Evolutionary conservation across 2,113 vertebrate genomes (phyloP).

Genomic region (Ovibos moschatus): DNA sequence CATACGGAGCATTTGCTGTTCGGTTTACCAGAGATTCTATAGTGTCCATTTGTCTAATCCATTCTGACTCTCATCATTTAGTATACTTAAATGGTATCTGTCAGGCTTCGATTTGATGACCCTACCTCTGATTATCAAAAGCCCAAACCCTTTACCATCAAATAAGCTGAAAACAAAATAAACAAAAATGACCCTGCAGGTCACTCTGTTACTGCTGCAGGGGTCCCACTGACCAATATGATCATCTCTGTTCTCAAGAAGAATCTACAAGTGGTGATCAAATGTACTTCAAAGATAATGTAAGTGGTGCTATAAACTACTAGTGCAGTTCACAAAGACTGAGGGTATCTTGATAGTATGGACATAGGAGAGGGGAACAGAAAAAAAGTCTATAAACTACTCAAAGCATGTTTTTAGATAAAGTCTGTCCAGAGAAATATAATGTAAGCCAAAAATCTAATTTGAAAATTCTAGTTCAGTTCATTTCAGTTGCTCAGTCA

Average conservation of each 20-base stretch:
- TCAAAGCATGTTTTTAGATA: background rate
- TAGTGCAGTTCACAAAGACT: accelerated
- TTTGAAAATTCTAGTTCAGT: background rate
- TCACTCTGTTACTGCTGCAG: background rate
- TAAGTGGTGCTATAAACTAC: background rate
- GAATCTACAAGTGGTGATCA: background rate
- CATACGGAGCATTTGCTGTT: background rate
- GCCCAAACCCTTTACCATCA: background rate
- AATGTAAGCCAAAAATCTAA: background rate
- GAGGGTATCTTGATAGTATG: background rate
- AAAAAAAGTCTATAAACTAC: background rate
- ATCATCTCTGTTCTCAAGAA: background rate
- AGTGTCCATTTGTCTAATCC: background rate
- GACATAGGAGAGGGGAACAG: accelerated
- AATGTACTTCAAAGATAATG: background rate
- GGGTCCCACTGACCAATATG: background rate
- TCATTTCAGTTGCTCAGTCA: no score
- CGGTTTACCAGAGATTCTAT: background rate
- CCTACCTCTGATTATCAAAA: background rate
- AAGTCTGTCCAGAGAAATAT: background rate
- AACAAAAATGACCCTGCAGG: background rate
- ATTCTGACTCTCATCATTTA: background rate
- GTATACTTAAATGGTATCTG: background rate
- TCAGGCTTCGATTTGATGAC: background rate
- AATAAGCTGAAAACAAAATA: background rate